Base-by-base conservation (phyloP, 2,888 invertebrate genomes). In the Empis livida region DNA sequence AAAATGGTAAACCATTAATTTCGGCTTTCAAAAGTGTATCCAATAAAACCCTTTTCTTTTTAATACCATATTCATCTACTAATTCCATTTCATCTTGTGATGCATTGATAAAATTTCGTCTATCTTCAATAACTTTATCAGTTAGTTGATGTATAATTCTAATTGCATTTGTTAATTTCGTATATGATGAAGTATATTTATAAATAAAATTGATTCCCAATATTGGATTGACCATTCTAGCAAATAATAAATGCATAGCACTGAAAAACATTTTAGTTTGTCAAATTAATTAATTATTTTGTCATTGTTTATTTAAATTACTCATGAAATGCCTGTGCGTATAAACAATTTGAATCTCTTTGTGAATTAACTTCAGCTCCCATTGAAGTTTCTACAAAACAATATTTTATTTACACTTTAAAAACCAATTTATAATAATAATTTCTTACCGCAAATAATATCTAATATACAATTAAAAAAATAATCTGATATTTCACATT, bases 351-450 rank as follows among this genome's bases (percentile, higher is more conserved):
- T 11, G 70, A 67, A 57, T 78, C 67, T 49, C 68, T 64, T 64
- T 86, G 82, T 1, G 84, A 81, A 57, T 81, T 72, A 1, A 85
- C 68, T 42, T 74, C 73, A 27, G 76, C 73, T 1, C 88, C 90
- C 90, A 91, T 91, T 8, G 88, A 82, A 9, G 86, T 83, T 65
- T 89, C 88, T 84, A 70, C 44, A 70, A 67, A 46, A 11, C n/a
- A 44, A 38, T n/a, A 39, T 11, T 10, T 39, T 13, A 40, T 39
- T 17, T 14, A 35, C n/a, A 35, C 5, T 32, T 8, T 32, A 17
- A 27, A 27, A 27, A 27, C 5, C 11, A 9, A 15, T 8, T 6
- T 38, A 38, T 14, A 38, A 3, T 10, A 15, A n/a, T 15, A 10
- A 16, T 4, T 11, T 57, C 45, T 57, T 58, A 78, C 79, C 76